Percentiles rank a stretch among this genome's conserved stretches.
phyloP scores from a whole-genome alignment of 2,888 invertebrate species.

The Icerya purchasi region DNA sequence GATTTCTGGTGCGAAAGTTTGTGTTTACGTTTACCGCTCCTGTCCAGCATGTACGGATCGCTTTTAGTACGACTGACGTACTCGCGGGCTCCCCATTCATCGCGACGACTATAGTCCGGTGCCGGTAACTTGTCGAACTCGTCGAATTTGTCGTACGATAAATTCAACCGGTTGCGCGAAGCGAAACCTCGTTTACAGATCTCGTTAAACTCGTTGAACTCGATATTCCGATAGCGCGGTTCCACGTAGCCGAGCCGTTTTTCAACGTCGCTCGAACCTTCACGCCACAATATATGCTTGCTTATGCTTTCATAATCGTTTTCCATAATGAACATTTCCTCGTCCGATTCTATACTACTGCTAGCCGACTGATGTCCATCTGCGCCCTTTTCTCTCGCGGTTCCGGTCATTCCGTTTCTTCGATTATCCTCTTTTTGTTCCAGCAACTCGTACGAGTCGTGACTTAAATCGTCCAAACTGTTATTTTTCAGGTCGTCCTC shows the following conservation, averaged over 20 bases:
- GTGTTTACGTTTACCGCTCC: slow-evolving; percentile 15
- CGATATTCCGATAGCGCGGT: slow-evolving; percentile 20
- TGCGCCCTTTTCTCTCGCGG: neutral
- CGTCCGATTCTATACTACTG: slow-evolving; percentile 47
- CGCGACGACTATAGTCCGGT: slow-evolving; percentile 23
- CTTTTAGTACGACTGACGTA: slow-evolving; percentile 46
- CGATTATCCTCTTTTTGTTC: slow-evolving; percentile 47
- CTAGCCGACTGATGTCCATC: slow-evolving; percentile 29
- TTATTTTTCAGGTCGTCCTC: slow-evolving; percentile 19
- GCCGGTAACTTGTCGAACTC: slow-evolving; percentile 22
- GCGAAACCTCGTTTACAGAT: slow-evolving; percentile 21
- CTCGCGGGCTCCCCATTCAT: slow-evolving; percentile 24
- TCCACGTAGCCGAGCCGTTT: slow-evolving; percentile 16
- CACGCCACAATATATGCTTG: slow-evolving; percentile 12
- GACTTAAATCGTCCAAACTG: slow-evolving; percentile 67
- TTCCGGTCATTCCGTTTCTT: too few relatives aligned
- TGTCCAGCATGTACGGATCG: slow-evolving; percentile 51
- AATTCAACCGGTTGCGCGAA: slow-evolving; percentile 12
- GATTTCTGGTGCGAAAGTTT: slow-evolving; percentile 29
- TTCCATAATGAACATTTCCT: slow-evolving; percentile 57
- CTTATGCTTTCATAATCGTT: slow-evolving; percentile 31
- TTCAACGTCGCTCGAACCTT: slow-evolving; percentile 13
- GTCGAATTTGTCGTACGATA: slow-evolving; percentile 16
- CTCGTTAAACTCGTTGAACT: slow-evolving; percentile 21
- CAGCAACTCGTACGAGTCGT: slow-evolving; percentile 67